Conservation (phyloP, 2,113 vertebrate genomes). For the Pyxicephalus adspersus region DNA sequence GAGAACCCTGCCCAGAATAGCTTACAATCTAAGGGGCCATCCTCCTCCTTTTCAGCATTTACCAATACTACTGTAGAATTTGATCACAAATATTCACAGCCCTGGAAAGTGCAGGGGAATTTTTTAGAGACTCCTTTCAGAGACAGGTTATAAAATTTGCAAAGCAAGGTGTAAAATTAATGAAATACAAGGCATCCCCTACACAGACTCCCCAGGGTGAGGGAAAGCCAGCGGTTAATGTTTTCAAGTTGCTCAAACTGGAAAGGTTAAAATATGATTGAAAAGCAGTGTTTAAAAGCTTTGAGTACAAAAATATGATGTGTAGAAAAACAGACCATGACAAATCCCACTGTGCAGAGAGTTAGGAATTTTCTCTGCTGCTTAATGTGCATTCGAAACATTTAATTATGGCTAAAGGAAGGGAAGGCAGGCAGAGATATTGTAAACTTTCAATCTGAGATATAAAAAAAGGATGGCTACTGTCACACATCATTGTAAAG, state of each 20-base stretch:
- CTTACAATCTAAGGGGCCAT: too few species aligned
- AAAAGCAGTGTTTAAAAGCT: background rate
- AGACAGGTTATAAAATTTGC: background rate
- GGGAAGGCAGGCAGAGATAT: background rate
- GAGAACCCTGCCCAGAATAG: too few species aligned
- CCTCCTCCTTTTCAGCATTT: too few species aligned
- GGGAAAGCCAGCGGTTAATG: conserved; percentile 2
- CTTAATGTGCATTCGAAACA: background rate
- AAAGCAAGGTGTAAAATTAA: background rate
- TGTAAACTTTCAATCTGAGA: too few species aligned
- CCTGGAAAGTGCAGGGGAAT: too few species aligned
- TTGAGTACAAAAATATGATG: conserved; percentile 1
- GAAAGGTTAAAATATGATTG: conserved; percentile 17
- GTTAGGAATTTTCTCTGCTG: background rate
- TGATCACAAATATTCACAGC: too few species aligned
- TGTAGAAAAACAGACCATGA: background rate
- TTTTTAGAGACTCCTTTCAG: too few species aligned
- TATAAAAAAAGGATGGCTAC: too few species aligned
- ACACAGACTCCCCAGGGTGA: background rate
- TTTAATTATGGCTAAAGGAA: background rate
- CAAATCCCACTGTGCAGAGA: background rate
- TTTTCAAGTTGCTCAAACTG: background rate
- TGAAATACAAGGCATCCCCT: background rate
- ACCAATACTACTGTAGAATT: too few species aligned
- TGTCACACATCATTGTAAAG: too few species aligned